These are phyloP conservation scores for Dexiosoma caninum DNA, from an alignment of 2,888 invertebrate genomes.

Conservation along the genomic window DNA sequence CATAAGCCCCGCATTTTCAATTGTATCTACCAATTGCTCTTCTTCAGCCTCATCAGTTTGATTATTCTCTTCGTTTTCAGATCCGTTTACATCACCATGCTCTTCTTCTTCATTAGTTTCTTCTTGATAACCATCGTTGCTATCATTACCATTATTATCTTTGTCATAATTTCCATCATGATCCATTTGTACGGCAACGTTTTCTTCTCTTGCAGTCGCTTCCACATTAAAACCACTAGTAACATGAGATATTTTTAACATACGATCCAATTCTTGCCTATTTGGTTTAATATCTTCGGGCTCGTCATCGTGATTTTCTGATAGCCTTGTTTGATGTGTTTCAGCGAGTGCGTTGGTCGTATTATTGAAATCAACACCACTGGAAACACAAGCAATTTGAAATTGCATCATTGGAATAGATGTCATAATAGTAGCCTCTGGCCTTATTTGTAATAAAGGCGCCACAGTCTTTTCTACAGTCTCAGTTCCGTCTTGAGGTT, in stretches of 20 bases:
- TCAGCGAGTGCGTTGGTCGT: background rate
- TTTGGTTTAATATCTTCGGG: conserved; percentile 73
- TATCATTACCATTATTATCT: conserved; percentile 2
- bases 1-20: background rate
- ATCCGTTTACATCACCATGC: background rate
- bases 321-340: background rate
- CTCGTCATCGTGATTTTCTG: background rate
- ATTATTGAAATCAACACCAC: conserved; percentile 66
- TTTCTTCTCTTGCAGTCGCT: conserved; percentile 26
- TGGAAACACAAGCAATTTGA: conserved; percentile 68
- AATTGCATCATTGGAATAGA: conserved; percentile 72
- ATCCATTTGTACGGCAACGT: conserved; percentile 65
- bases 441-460: conserved; percentile 31
- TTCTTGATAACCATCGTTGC: background rate
- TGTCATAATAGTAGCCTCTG: conserved; percentile 70
- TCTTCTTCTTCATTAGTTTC: conserved; percentile 28
- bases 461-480: conserved; percentile 7
- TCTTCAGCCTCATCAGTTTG: background rate
- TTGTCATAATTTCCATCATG: conserved; percentile 58
- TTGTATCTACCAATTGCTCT: background rate
- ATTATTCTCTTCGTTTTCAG: conserved; percentile 13
- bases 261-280: conserved; percentile 71
- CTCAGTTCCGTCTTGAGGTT: conserved; percentile 60
- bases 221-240: conserved; percentile 70
- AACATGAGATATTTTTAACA: conserved; percentile 72